These are phyloP conservation scores for Drosophila anceps DNA, from an alignment of 2,888 invertebrate species.

Conservation along the genomic window DNA sequence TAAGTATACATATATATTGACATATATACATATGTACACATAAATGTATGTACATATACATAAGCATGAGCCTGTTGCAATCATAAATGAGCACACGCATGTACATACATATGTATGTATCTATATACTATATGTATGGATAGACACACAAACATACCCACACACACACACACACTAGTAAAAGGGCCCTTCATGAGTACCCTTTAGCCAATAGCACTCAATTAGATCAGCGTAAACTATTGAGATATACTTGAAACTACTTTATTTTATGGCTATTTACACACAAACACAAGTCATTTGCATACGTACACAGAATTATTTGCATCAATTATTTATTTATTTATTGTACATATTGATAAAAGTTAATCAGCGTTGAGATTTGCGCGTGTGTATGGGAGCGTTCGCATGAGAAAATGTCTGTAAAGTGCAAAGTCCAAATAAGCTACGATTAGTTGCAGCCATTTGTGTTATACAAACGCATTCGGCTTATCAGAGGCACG, in stretches of 20 bases:
- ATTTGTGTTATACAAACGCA: constrained; percentile 28
- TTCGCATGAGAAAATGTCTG: constrained; percentile 22
- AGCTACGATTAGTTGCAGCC: constrained; percentile 14
- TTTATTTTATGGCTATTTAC: neutral
- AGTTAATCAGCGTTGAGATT: constrained; percentile 1
- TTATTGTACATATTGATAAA: constrained; percentile 1
- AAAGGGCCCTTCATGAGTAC: neutral
- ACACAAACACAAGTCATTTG: constrained; percentile 6
- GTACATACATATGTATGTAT: too few species aligned
- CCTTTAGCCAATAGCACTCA: constrained; percentile 1
- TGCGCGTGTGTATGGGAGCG: neutral
- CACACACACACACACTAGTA: neutral
- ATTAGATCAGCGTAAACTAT: neutral
- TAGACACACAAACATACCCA: neutral
- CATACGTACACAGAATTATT: constrained; percentile 14
- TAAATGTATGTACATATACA: neutral
- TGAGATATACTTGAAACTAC: neutral
- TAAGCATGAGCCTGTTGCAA: neutral
- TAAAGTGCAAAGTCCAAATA: constrained; percentile 54
- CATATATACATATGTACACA: neutral
- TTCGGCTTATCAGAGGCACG: constrained; percentile 43
- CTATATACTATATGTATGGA: neutral
- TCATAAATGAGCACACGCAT: too few species aligned
- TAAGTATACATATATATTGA: neutral
- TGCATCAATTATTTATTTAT: constrained; percentile 17